These are phyloP conservation scores for Chloromyia formosa DNA, from an alignment of 2,888 invertebrate species.

Conservation along the genomic window DNA sequence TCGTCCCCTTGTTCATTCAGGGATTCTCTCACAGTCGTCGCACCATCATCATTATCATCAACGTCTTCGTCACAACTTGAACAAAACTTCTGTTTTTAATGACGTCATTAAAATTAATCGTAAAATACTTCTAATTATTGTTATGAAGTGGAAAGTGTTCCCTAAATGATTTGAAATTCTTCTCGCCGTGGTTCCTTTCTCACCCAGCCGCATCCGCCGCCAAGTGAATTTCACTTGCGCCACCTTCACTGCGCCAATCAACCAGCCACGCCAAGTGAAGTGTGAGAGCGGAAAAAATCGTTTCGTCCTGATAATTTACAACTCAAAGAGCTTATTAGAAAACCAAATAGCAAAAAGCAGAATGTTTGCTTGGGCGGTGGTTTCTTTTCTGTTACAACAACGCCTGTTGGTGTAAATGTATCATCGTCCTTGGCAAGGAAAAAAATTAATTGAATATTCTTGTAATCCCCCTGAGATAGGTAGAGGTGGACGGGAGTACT, in stretches of 20 bases:
- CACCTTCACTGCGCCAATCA: too few species aligned
- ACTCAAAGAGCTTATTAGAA: conserved; percentile 46
- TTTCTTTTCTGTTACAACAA: too few species aligned
- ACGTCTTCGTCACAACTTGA: conserved; percentile 20
- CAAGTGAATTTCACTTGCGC: not conserved
- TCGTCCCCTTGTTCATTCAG: conserved; percentile 18
- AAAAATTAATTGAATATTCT: conserved; percentile 49
- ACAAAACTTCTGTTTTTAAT: conserved; percentile 50
- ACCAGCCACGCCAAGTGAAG: too few species aligned
- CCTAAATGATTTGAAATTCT: conserved; percentile 16
- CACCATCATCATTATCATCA: conserved; percentile 34
- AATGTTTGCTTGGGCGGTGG: conserved; percentile 12
- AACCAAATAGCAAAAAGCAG: conserved; percentile 30
- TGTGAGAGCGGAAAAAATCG: not conserved
- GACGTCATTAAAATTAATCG: conserved; percentile 51
- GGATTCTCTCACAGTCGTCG: not conserved
- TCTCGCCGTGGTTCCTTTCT: not conserved
- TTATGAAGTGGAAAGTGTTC: conserved; percentile 50
- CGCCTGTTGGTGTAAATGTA: not conserved
- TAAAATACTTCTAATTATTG: conserved; percentile 50
- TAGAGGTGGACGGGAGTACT: not conserved
- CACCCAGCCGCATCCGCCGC: not conserved
- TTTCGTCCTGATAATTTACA: conserved; percentile 44
- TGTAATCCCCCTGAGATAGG: conserved; percentile 33
- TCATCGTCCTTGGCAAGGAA: not conserved